A percentile compares a stretch with the other conserved stretches of the same genome.
phyloP scores from a whole-genome alignment of 2,797 vertebrate species.

The Staurois parvus region DNA sequence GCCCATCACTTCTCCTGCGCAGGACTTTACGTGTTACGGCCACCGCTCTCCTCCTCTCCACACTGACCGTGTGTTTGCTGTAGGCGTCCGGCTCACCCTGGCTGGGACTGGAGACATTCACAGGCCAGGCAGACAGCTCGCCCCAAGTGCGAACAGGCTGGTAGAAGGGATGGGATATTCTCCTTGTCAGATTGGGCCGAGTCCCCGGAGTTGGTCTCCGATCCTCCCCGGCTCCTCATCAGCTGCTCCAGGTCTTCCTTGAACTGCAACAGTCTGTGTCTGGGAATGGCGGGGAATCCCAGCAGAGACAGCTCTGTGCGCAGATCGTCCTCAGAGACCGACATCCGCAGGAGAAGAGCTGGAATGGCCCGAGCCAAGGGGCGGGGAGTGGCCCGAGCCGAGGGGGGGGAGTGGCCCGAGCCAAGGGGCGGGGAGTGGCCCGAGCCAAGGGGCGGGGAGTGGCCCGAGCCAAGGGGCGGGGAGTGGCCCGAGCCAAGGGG shows the following conservation, averaged over 20 bases:
- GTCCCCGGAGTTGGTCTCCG: not conserved
- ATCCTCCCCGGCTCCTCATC: slow-evolving; percentile 6
- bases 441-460: too few relatives aligned
- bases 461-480: too few relatives aligned
- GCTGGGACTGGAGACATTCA: not conserved
- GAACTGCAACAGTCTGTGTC: slow-evolving; percentile 29
- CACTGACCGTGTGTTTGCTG: slow-evolving; percentile 56
- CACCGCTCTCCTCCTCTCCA: not conserved
- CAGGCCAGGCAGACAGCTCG: not conserved
- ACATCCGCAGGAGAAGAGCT: not conserved
- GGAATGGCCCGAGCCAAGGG: too few relatives aligned
- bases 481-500: too few relatives aligned
- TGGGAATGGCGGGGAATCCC: slow-evolving; percentile 27
- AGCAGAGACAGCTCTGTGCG: slow-evolving; percentile 37
- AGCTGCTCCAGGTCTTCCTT: slow-evolving; percentile 42
- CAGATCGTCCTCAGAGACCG: slow-evolving; percentile 41
- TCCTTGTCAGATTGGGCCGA: not conserved
- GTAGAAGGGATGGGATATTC: not conserved
- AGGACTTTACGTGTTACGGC: slow-evolving; percentile 79
- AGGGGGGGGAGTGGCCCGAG: too few relatives aligned
- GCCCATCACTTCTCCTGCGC: slow-evolving; percentile 71
- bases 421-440: too few relatives aligned
- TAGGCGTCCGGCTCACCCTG: slow-evolving; percentile 59
- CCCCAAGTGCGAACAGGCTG: not conserved
- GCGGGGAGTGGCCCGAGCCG: too few relatives aligned